Evolutionary conservation across 2,888 invertebrate species (phyloP).

Genomic region (Hirtodrosophila duncani): DNA sequence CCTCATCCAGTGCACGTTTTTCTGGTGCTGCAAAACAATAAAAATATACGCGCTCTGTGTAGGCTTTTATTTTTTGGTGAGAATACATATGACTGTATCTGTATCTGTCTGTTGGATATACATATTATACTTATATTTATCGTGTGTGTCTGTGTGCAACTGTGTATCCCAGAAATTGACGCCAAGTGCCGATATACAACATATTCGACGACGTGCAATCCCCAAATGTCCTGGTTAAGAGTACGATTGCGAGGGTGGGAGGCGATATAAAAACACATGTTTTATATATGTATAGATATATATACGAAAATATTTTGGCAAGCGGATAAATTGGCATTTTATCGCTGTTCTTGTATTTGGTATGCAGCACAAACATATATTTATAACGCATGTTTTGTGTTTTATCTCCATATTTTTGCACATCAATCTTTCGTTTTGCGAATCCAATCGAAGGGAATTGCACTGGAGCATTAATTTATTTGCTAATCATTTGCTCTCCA

Average conservation of each 20-base stretch:
- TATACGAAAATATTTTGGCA: constrained; percentile 17
- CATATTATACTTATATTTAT: no score
- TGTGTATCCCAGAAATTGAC: constrained; percentile 23
- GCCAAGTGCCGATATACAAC: constrained; percentile 20
- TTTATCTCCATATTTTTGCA: constrained; percentile 26
- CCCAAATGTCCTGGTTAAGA: no score
- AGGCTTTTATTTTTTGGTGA: neutral
- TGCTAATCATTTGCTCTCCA: constrained; percentile 27
- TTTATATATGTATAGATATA: constrained; percentile 11
- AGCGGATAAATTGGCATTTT: constrained; percentile 29
- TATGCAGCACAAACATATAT: constrained; percentile 35
- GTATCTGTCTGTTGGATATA: neutral
- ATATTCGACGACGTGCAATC: constrained; percentile 14
- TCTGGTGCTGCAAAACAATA: constrained; percentile 51
- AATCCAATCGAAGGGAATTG: neutral
- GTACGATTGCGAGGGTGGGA: neutral
- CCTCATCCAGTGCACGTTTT: constrained; percentile 5
- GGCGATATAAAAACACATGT: constrained; percentile 33
- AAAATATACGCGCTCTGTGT: constrained; percentile 54
- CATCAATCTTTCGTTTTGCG: constrained; percentile 5
- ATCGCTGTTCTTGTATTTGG: constrained; percentile 37
- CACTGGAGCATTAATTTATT: constrained; percentile 28
- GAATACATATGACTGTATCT: constrained; percentile 2
- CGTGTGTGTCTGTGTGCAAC: constrained; percentile 9
- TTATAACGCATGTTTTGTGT: constrained; percentile 30